phyloP scores from a whole-genome alignment of 2,797 vertebrate genomes.

The Kryptopterus vitreolus region DNA sequence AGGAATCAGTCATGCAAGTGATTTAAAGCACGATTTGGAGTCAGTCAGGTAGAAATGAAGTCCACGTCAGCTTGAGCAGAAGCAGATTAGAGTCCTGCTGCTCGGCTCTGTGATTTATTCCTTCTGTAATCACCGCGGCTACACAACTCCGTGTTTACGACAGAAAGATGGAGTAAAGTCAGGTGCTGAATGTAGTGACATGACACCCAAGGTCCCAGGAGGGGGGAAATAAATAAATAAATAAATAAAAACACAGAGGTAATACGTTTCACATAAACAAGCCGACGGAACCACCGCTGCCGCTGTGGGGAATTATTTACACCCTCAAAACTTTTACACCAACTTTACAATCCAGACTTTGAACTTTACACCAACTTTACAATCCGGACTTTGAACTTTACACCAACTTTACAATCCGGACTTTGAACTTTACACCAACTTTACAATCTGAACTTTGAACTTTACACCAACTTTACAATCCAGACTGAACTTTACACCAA shows the following conservation, averaged over 20 bases:
- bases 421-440: not conserved
- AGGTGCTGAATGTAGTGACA: not conserved
- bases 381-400: not conserved
- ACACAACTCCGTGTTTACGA: conserved; percentile 3
- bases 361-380: not conserved
- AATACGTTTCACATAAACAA: not conserved
- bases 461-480: not conserved
- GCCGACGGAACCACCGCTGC: not conserved
- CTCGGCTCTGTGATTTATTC: conserved; percentile 21
- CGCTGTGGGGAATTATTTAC: not conserved
- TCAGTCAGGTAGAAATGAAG: conserved; percentile 51
- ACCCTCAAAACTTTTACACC: not conserved
- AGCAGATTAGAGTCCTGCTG: conserved; percentile 36
- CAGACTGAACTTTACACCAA: too few species aligned
- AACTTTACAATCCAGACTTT: not conserved
- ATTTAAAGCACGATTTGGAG: conserved; percentile 46
- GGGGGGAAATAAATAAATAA: too few species aligned
- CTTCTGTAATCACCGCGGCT: conserved; percentile 9
- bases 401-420: too few species aligned
- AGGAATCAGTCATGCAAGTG: conserved; percentile 36
- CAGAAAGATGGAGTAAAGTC: conserved; percentile 13
- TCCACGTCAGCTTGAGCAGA: conserved; percentile 35
- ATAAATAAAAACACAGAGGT: not conserved
- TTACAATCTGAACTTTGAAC: not conserved
- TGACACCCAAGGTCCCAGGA: not conserved